Evolutionary conservation across 2,797 vertebrate genomes (phyloP).

Genomic region (Sebastes ruberrimus): DNA sequence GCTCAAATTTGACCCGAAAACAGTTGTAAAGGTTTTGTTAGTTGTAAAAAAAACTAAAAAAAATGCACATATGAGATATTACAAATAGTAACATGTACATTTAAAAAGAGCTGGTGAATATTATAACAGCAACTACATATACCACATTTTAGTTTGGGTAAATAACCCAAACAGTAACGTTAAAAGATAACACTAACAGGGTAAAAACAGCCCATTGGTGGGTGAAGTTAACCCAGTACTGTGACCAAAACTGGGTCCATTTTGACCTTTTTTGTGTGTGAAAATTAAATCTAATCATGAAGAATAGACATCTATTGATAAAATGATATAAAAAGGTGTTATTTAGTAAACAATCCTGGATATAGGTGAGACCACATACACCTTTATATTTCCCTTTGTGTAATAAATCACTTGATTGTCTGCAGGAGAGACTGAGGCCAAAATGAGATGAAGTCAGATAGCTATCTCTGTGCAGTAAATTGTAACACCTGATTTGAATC

Average conservation of each 20-base stretch:
- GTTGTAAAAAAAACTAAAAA: neutral
- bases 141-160: neutral
- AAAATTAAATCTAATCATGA: neutral
- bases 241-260: neutral
- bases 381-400: neutral
- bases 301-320: neutral
- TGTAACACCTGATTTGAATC: slow-evolving; percentile 79
- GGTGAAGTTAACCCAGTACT: neutral
- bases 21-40: neutral
- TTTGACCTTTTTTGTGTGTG: neutral
- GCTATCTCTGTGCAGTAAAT: slow-evolving; percentile 60
- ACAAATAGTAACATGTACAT: neutral
- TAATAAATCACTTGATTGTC: slow-evolving; percentile 22
- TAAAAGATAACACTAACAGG: neutral
- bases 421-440: slow-evolving; percentile 3
- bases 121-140: neutral
- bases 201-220: neutral
- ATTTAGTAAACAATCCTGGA: neutral
- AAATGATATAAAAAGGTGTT: neutral
- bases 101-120: neutral
- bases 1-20: neutral
- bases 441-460: slow-evolving; percentile 59
- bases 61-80: neutral
- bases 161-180: neutral
- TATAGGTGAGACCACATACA: neutral